phyloP scores from a whole-genome alignment of 2,888 invertebrate species.

The Unio pictorum region DNA sequence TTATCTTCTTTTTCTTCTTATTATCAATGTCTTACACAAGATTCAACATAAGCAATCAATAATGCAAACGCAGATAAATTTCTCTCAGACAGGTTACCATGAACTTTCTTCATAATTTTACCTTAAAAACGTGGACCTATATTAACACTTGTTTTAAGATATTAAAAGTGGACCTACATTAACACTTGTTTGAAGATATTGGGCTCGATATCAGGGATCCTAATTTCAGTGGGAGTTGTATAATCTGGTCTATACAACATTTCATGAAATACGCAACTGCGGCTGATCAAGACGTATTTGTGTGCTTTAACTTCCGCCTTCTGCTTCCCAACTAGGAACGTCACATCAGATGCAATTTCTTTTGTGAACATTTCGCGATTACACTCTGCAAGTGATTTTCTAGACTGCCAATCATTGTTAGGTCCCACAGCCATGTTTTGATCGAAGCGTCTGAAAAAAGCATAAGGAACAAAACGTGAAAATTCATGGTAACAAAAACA shows the following conservation, averaged over 20 bases:
- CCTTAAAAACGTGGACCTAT: no score
- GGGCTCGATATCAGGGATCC: constrained; percentile 39
- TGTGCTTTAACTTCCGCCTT: constrained; percentile 28
- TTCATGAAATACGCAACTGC: constrained; percentile 46
- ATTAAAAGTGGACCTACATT: constrained; percentile 26
- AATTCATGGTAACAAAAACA: no score
- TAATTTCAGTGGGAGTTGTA: constrained; percentile 22
- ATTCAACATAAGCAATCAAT: no score
- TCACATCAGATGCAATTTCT: constrained; percentile 39
- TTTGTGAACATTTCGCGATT: constrained; percentile 39
- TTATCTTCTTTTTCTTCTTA: no score
- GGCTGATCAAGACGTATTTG: constrained; percentile 42
- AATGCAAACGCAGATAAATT: no score
- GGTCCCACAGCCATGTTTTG: constrained; percentile 5
- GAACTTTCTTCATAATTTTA: no score
- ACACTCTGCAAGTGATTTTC: constrained; percentile 32
- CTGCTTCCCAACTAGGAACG: constrained; percentile 33
- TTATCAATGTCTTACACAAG: no score
- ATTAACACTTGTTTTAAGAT: no score
- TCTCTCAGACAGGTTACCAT: no score
- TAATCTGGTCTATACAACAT: constrained; percentile 38
- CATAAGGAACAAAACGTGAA: no score
- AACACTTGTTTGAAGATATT: constrained; percentile 35
- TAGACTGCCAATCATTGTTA: constrained; percentile 40
- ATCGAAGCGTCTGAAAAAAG: no score